Conservation (phyloP, 2,888 invertebrate genomes). For the Agapostemon virescens region DNA sequence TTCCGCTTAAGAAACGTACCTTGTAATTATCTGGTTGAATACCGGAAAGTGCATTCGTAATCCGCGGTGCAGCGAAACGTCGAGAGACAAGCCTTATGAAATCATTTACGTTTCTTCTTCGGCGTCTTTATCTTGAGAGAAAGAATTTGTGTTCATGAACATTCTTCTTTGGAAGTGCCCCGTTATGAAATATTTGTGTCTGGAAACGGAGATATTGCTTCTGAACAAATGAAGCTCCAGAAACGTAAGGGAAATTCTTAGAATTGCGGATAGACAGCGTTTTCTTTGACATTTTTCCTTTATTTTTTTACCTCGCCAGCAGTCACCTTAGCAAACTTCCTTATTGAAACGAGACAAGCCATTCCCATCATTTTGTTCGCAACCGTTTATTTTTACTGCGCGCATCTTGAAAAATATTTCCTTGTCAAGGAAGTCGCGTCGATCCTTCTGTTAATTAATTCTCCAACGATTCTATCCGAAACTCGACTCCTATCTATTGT, state of each 20-base stretch:
- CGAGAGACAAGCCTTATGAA: constrained; percentile 2
- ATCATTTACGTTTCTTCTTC: neutral
- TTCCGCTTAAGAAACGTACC: too few species aligned
- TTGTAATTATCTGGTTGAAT: neutral
- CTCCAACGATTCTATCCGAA: neutral
- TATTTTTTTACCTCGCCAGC: neutral
- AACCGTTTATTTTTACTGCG: neutral
- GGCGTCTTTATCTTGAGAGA: neutral
- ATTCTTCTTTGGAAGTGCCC: neutral
- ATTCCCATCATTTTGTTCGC: accelerated
- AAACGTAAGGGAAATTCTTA: neutral
- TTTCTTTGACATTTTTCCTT: neutral
- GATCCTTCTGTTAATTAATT: neutral
- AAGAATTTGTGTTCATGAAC: neutral
- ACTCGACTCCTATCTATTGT: neutral
- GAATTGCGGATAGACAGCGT: neutral
- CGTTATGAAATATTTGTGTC: constrained; percentile 5
- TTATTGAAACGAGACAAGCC: neutral
- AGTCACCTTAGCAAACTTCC: neutral
- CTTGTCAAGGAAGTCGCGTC: neutral
- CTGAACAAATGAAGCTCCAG: neutral
- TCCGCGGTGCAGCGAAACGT: neutral
- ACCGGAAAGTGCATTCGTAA: neutral
- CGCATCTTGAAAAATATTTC: neutral
- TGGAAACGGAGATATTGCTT: neutral